A percentile compares a stretch with the other conserved stretches of the same genome.
These are phyloP conservation scores for Parazoanthus darwini DNA, from an alignment of 92 coral and sea anemone genomes.

Conservation along the genomic window DNA sequence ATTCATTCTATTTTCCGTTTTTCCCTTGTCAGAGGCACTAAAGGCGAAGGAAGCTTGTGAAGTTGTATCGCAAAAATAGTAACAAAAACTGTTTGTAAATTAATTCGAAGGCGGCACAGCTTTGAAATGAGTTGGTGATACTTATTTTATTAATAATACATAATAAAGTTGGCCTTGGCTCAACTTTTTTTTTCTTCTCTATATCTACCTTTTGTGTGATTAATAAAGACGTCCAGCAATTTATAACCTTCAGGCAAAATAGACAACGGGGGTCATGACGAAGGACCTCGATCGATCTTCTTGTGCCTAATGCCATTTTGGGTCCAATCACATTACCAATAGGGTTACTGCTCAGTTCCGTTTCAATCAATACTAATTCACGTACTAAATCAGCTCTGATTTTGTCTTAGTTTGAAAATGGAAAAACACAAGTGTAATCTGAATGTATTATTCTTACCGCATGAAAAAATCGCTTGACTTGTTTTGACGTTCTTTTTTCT, in stretches of 20 bases:
- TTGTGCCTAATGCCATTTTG: too few relatives aligned
- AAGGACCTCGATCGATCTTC: too few relatives aligned
- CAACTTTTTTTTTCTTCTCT: too few relatives aligned
- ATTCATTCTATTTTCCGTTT: too few relatives aligned
- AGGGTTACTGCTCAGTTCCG: too few relatives aligned
- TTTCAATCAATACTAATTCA: not conserved
- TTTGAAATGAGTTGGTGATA: not conserved
- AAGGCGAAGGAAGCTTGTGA: not conserved
- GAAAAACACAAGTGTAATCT: not conserved
- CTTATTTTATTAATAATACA: too few relatives aligned
- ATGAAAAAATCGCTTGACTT: not conserved
- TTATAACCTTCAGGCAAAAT: not conserved
- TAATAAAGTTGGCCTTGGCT: not conserved
- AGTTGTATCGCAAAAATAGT: not conserved
- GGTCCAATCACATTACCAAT: too few relatives aligned
- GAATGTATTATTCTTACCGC: not conserved
- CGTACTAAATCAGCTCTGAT: not conserved
- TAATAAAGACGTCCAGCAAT: not conserved
- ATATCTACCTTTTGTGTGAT: not conserved
- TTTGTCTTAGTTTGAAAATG: not conserved
- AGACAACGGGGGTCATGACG: too few relatives aligned
- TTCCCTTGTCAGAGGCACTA: not conserved
- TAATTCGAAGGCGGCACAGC: not conserved
- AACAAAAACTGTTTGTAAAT: not conserved
- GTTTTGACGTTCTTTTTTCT: not conserved